A percentile compares a stretch with the other conserved stretches of the same genome.
These are phyloP conservation scores for Mesoclemmys tuberculata DNA, from an alignment of 2,113 vertebrate species.

Conservation along the genomic window DNA sequence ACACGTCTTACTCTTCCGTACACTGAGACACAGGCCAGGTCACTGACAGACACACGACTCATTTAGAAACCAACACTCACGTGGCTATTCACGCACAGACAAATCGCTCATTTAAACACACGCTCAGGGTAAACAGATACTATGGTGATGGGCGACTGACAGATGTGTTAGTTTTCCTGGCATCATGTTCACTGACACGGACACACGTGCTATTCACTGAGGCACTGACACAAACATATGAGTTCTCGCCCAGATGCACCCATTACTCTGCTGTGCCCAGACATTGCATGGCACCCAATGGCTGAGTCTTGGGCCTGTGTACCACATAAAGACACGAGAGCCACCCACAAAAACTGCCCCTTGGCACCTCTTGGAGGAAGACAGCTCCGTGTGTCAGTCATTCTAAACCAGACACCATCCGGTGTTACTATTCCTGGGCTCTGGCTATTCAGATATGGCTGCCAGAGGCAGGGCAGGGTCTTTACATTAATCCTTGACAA, in stretches of 20 bases:
- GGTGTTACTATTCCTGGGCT: not conserved
- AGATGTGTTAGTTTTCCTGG: not conserved
- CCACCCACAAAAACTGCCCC: not conserved
- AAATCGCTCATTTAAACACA: not conserved
- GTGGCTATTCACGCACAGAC: accelerated
- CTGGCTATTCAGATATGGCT: not conserved
- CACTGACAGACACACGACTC: not conserved
- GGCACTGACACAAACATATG: not conserved
- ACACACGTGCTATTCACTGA: not conserved
- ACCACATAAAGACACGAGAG: not conserved
- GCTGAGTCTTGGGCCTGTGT: not conserved
- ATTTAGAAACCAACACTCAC: accelerated
- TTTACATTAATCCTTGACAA: not conserved
- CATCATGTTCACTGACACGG: not conserved
- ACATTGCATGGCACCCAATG: not conserved
- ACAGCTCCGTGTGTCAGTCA: not conserved
- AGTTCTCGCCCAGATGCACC: not conserved
- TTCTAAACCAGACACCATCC: not conserved
- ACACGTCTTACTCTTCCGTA: not conserved
- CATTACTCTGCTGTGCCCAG: not conserved
- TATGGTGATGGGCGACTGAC: not conserved
- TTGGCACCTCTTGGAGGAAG: not conserved
- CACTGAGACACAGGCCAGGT: accelerated
- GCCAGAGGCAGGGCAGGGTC: not conserved
- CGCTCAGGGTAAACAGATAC: accelerated